Evolutionary conservation across 2,113 vertebrate genomes (phyloP), one percentile per base, ranked within the genome.

Genomic region (Tonatia bakeri): DNA sequence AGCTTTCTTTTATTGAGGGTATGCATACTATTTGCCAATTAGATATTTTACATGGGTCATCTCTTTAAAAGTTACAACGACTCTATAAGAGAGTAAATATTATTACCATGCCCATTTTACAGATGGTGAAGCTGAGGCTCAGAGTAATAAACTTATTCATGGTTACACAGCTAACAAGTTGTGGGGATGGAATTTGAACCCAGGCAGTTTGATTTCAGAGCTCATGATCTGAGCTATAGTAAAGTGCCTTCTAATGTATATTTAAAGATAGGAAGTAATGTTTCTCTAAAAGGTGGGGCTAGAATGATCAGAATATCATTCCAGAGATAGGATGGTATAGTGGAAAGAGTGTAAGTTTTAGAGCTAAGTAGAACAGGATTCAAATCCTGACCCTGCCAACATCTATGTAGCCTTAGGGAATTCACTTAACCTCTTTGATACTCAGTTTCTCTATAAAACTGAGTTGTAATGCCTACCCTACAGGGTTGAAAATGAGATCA

Each of bases 401-500:
- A 80, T 8, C 36, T 96, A 6, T 64, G 15, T 93, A 65, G 56
- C 38, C 26, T 81, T 81, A 85, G 54, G 45, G 45, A 93, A 26
- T 24, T 85, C 64, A 80, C 50, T 72, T 85, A 61, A 76, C 36
- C 69, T 86, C 52, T 70, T 75, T 43, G 26, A 65, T 91, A 10
- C n/a, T 83, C 45, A 38, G n/a, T 81, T 54, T 73, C 33, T 67
- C 59, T 65, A 36, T 82, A 54, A 94, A 87, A 45, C 10, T 67
- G 47, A 94, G 31, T 47, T 82, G 38, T 80, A 59, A 52, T 70
- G 75, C 45, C 45, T 87, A 65, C 70, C 43, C 80, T 65, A 84
- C 13, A 94, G 43, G 28, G n/a, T 85, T 88, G 67, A 92, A 76
- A 64, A 90, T 77, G 65, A 94, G n/a, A 65, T 77, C 70, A 80